Conservation (phyloP, 1,140 invertebrate species). For the Cydia strobilella region DNA sequence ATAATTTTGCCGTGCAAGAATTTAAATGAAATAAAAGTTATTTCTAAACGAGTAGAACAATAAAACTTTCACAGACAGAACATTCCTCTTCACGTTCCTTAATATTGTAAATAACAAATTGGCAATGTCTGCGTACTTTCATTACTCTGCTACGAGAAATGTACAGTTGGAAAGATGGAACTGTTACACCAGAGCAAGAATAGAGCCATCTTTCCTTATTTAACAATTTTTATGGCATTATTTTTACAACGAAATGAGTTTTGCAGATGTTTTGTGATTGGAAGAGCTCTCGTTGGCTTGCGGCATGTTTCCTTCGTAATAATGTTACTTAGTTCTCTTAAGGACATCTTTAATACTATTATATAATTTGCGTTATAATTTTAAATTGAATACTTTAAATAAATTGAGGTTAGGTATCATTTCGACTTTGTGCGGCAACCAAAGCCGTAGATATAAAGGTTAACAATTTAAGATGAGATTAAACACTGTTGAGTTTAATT, state of each 20-base stretch:
- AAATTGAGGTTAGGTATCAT: too few species aligned
- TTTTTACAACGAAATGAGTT: constrained; percentile 61
- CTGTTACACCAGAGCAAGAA: constrained; percentile 59
- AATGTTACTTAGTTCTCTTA: neutral
- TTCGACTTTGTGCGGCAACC: too few species aligned
- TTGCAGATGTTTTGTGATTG: constrained; percentile 47
- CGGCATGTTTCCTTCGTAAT: constrained; percentile 12
- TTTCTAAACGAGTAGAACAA: neutral
- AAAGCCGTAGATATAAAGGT: too few species aligned
- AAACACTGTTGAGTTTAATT: too few species aligned
- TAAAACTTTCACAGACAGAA: neutral
- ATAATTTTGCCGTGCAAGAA: neutral
- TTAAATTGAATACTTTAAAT: too few species aligned
- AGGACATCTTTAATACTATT: neutral
- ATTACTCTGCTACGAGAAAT: constrained; percentile 51
- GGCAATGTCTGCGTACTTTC: constrained; percentile 11
- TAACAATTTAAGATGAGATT: too few species aligned
- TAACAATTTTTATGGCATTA: constrained; percentile 68
- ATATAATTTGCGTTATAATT: neutral
- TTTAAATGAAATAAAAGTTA: neutral
- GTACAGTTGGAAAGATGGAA: constrained; percentile 60
- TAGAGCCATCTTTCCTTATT: constrained; percentile 60
- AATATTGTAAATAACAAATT: constrained; percentile 8
- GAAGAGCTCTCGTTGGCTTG: constrained; percentile 3
- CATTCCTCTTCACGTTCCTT: neutral